Evolutionary conservation across 2,113 vertebrate species (phyloP).

Genomic region (Erythrocercus mccallii): DNA sequence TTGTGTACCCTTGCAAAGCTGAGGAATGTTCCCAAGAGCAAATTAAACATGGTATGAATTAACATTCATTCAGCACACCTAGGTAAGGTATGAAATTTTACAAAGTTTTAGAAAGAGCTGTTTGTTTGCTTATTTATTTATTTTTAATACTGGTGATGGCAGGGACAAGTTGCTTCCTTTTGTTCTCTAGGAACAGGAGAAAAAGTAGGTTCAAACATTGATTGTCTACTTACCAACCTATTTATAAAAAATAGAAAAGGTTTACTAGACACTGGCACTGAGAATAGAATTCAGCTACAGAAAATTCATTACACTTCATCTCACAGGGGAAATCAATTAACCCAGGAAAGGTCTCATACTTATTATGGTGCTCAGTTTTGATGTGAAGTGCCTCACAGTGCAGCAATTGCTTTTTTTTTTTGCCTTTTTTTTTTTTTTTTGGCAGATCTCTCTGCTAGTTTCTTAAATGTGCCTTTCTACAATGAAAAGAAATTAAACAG

Average conservation of each 20-base stretch:
- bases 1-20: neutral
- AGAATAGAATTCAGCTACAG: neutral
- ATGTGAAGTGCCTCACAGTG: neutral
- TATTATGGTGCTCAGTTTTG: neutral
- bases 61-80: neutral
- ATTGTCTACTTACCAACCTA: neutral
- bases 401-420: neutral
- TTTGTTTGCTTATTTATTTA: neutral
- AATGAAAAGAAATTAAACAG: slow-evolving; percentile 1
- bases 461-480: neutral
- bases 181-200: neutral
- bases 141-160: neutral
- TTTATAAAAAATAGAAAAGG: neutral
- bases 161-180: neutral
- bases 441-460: neutral
- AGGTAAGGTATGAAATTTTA: neutral
- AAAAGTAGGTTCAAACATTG: neutral
- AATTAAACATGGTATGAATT: neutral
- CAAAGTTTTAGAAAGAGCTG: neutral
- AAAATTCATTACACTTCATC: neutral
- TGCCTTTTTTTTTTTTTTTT: neutral
- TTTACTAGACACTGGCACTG: neutral
- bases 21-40: neutral
- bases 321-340: neutral
- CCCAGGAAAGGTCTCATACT: neutral